Evolutionary conservation across 2,113 vertebrate genomes (phyloP).

Genomic region (Zingel zingel): DNA sequence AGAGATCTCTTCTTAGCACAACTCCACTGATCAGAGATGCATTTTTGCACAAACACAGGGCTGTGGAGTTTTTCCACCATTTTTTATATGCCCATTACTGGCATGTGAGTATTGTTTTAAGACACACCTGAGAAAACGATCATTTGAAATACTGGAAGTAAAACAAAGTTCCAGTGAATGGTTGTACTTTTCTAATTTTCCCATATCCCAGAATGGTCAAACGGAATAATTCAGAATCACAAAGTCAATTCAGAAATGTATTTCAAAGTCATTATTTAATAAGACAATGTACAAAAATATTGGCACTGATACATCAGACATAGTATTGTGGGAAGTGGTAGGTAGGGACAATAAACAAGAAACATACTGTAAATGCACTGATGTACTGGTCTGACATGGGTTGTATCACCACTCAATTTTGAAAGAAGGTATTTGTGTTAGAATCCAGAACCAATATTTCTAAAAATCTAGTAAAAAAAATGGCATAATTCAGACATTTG

Average conservation of each 20-base stretch:
- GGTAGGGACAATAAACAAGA: not conserved
- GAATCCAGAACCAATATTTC: not conserved
- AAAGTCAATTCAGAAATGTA: slow-evolving; percentile 42
- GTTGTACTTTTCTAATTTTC: not conserved
- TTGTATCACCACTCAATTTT: not conserved
- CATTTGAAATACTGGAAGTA: not conserved
- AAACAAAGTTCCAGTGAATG: not conserved
- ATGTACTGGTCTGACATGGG: not conserved
- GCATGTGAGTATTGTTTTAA: not conserved
- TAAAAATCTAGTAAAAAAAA: not conserved
- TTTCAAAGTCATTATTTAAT: slow-evolving; percentile 82
- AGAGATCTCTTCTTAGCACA: not conserved
- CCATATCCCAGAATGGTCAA: not conserved
- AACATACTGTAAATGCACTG: not conserved
- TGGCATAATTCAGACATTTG: not conserved
- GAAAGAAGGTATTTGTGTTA: not conserved
- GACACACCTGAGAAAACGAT: too few relatives aligned
- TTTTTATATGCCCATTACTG: not conserved
- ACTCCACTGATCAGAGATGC: not conserved
- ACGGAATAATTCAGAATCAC: slow-evolving; percentile 27
- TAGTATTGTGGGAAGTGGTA: slow-evolving; percentile 42
- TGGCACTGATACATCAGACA: slow-evolving; percentile 67
- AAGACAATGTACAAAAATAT: slow-evolving; percentile 85
- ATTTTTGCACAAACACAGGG: not conserved
- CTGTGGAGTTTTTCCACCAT: not conserved